Percentiles rank a stretch among this genome's conserved stretches.
Evolutionary conservation across 2,113 vertebrate species (phyloP).

Genomic region (Illadopsis cleaveri): DNA sequence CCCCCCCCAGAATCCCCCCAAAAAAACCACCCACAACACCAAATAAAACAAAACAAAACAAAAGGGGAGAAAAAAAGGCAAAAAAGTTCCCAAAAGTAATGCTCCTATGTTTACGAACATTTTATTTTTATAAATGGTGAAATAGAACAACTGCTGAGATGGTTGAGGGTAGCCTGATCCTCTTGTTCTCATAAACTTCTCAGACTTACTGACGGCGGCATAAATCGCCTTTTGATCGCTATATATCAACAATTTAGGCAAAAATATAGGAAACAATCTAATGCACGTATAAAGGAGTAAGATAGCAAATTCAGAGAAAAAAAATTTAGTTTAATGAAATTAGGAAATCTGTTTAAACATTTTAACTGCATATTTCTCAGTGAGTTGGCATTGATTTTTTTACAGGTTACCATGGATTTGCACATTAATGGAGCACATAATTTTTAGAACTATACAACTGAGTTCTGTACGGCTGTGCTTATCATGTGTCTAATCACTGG

Average conservation of each 20-base stretch:
- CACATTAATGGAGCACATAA: background rate
- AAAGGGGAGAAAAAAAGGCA: rapidly evolving
- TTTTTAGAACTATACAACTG: background rate
- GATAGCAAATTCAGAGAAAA: background rate
- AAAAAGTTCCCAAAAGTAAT: background rate
- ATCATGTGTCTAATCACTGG: background rate
- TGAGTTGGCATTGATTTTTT: background rate
- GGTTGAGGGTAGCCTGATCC: background rate
- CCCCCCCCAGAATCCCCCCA: rapidly evolving
- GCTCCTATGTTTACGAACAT: rapidly evolving
- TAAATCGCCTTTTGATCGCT: background rate
- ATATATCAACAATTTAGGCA: background rate
- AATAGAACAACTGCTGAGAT: background rate
- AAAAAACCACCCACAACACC: background rate
- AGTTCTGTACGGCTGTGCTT: background rate
- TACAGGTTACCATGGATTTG: background rate
- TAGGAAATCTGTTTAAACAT: background rate
- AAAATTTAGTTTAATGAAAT: background rate
- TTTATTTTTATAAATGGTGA: background rate
- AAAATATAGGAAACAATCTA: background rate
- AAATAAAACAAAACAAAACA: background rate
- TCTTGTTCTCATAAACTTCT: background rate
- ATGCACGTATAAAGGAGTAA: background rate
- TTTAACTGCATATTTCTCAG: background rate
- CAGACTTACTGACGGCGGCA: background rate